phyloP scores from a whole-genome alignment of 30 jellyfish, hydroid and myxozoan species.

The Pseudorhiza aurosa region DNA sequence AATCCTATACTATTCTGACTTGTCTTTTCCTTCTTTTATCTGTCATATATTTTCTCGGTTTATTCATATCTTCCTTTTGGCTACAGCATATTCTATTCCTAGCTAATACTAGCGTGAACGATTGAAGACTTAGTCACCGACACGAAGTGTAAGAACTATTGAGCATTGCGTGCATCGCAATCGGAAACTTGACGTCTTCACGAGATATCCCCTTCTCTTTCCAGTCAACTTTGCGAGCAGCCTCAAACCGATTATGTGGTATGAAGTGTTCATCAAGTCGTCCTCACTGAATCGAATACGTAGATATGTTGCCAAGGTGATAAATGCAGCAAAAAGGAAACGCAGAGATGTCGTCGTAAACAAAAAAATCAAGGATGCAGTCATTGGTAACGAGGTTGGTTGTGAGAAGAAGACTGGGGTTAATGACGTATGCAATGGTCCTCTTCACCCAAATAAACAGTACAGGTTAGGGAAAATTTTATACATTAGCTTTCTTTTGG shows the following conservation, averaged over 20 bases:
- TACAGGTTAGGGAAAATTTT: slow-evolving; percentile 52
- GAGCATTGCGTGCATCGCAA: no score
- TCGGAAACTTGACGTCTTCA: no score
- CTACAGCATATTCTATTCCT: no score
- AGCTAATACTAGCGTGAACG: no score
- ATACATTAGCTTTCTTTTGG: no score
- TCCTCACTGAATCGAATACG: slow-evolving; percentile 26
- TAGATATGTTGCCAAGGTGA: slow-evolving; percentile 53
- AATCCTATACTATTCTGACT: no score
- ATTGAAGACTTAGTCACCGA: no score
- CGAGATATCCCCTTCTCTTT: neutral
- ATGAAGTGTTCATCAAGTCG: slow-evolving; percentile 22
- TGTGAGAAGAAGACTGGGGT: slow-evolving; percentile 39
- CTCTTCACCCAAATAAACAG: slow-evolving; percentile 57
- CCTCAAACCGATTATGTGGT: slow-evolving; percentile 67
- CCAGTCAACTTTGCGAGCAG: slow-evolving; percentile 51
- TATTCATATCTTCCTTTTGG: no score
- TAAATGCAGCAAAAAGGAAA: neutral
- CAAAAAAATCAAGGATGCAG: slow-evolving; percentile 14
- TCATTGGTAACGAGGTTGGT: slow-evolving; percentile 63
- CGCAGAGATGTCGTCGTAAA: slow-evolving; percentile 1
- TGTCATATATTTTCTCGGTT: no score
- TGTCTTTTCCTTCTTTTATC: no score
- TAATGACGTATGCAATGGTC: slow-evolving; percentile 77
- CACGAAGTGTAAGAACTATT: no score